Base-by-base conservation (phyloP, 2,113 vertebrate genomes). In the Limanda limanda region DNA sequence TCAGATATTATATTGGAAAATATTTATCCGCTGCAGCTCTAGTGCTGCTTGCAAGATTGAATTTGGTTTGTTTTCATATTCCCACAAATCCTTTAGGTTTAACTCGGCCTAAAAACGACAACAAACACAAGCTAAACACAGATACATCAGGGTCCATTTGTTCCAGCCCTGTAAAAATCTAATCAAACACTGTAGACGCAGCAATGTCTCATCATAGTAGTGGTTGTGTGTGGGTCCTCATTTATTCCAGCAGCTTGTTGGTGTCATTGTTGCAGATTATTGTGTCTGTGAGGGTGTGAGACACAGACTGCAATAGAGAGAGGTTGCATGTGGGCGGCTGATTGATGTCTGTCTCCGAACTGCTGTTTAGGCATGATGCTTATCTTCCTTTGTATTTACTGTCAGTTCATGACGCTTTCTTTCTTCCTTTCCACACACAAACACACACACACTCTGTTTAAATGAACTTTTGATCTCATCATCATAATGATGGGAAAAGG, bases 331-430 rank as follows among this genome's bases (percentile, higher is more conserved):
- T 82, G 72, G 68, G 71, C 20, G 78, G 35, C 48, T 61, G 82
- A 88, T 68, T 75, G 85, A 87, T 64, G 60, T 77, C 58, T 54
- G 65, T 79, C 63, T 83, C 68, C 48, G 54, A 71, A 69, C 82
- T 69, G 69, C 61, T 68, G 58, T 79, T 74, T 77, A 83, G 68
- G 23, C 42, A 58, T 27, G 17, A 57, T 31, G 71, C 57, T 74
- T 83, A 74, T 84, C 76, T 64, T 27, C 58, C 5, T 65, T 59
- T 75, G 31, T 71, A 17, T 77, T 76, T 72, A 55, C 45, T 31
- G 25, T 64, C 3, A 17, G 31, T 18, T 25, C 2, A 45, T n/a
- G 25, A n/a, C 45, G 59, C 48, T 51, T 42, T 18, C 47, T 18
- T 4, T 51, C 47, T 42, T 1, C 77, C 23, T 56, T 51, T 69